Evolutionary conservation across 2,888 invertebrate genomes (phyloP).

Genomic region (Thymelicus acteon): DNA sequence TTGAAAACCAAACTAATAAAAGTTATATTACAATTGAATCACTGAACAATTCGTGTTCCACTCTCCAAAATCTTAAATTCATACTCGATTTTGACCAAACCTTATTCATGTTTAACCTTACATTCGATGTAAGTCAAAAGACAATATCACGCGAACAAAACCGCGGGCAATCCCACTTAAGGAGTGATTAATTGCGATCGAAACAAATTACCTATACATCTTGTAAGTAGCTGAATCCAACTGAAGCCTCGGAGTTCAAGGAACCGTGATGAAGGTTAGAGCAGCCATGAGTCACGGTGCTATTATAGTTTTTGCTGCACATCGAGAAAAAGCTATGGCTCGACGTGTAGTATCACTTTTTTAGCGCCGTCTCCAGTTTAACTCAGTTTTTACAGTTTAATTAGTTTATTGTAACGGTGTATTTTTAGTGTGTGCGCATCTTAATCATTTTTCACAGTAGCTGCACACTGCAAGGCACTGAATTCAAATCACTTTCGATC

Average conservation of each 20-base stretch:
- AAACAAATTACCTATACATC: constrained; percentile 63
- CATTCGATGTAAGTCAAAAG: not conserved
- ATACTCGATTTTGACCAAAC: not conserved
- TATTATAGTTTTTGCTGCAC: constrained; percentile 65
- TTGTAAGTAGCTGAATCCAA: constrained; percentile 47
- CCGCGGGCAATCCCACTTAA: constrained; percentile 4
- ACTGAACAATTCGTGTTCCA: no score
- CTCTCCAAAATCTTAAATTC: not conserved
- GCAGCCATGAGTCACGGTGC: constrained; percentile 67
- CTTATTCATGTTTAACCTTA: not conserved
- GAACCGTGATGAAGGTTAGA: constrained; percentile 71
- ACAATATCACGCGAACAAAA: not conserved
- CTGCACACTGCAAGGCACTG: not conserved
- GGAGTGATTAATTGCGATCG: constrained; percentile 34
- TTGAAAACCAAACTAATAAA: not conserved
- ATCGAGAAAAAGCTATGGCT: constrained; percentile 55
- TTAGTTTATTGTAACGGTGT: constrained; percentile 3
- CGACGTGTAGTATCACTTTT: constrained; percentile 14
- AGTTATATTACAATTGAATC: not conserved
- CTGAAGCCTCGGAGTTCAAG: constrained; percentile 63
- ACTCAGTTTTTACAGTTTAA: constrained; percentile 12
- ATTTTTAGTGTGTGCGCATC: constrained; percentile 3
- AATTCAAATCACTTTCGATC: not conserved
- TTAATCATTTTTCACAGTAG: not conserved
- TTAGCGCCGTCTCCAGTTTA: constrained; percentile 6